Evolutionary conservation across 1,140 invertebrate genomes (phyloP), one percentile per base, ranked within the genome.

Genomic region (Galendromus occidentalis): DNA sequence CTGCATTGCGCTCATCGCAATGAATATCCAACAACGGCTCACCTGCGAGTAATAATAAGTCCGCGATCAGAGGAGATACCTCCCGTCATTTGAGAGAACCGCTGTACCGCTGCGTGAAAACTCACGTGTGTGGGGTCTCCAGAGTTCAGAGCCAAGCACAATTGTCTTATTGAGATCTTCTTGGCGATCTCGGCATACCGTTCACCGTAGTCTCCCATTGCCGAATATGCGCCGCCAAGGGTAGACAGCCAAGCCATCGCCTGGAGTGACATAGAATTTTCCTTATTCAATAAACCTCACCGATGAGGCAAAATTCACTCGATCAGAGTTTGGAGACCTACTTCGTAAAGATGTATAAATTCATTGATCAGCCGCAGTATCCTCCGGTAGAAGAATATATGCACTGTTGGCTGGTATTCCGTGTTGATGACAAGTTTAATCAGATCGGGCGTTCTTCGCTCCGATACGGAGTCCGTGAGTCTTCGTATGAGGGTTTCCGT

Each of bases 11-110:
- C 51, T 59, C 51, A 59, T 59, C 25, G 51, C 51, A 6, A 59
- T 25, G 9, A 59, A 59, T 59, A 59, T 59, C 51, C 51, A 59
- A 59, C 51, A 59, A 22, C 51, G 51, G 51, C 51, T 29, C 22
- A 59, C 51, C 51, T 59, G 51, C 2, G 51, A 17, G 14, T 47
- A 59, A 17, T 6, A 9, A 39, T 6, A 39, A 39, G 33, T 39
- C 33, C n/a, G n/a, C n/a, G n/a, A n/a, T n/a, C n/a, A n/a, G n/a
- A n/a, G n/a, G n/a, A n/a, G n/a, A n/a, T n/a, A n/a, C n/a, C n/a
- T n/a, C n/a, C n/a, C n/a, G n/a, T n/a, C n/a, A n/a, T n/a, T n/a
- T n/a, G n/a, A n/a, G n/a, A n/a, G n/a, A n/a, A 44, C 12, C n/a
- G 42, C 42, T 44, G 18, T 44, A 44, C 42, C 42, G 42, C 42